Conservation (phyloP, 2,888 invertebrate species). For the Tetragonula carbonaria region DNA sequence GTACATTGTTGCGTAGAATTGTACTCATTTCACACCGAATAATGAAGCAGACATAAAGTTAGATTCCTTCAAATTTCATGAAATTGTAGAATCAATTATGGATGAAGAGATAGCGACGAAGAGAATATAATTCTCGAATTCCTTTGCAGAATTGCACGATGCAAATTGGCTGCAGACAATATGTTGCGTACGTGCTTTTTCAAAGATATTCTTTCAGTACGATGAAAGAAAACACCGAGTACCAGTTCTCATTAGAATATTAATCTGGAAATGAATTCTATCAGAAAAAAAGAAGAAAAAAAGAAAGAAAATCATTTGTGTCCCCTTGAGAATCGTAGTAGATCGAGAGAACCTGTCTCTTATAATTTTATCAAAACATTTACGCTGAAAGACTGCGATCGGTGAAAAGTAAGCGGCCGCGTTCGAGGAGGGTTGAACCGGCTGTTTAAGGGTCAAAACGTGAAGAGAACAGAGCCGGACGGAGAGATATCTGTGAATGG, state of each 20-base stretch:
- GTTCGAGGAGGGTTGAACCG: conserved; percentile 56
- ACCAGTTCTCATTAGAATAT: neutral
- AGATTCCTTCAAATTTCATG: neutral
- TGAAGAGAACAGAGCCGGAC: conserved; percentile 11
- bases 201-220: neutral
- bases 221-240: too few relatives aligned
- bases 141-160: too few relatives aligned
- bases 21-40: neutral
- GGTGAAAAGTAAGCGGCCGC: conserved; percentile 40
- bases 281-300: too few relatives aligned
- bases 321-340: too few relatives aligned
- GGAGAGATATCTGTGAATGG: conserved; percentile 74
- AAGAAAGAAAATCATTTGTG: too few relatives aligned
- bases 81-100: neutral
- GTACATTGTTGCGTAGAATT: neutral
- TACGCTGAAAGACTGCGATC: conserved; percentile 18
- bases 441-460: conserved; percentile 47
- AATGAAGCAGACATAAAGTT: neutral
- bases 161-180: neutral
- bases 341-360: neutral
- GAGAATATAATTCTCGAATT: neutral
- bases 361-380: conserved; percentile 13
- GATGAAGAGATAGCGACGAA: neutral
- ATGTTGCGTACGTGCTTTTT: neutral
- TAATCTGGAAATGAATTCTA: neutral